A percentile compares a stretch with the other conserved stretches of the same genome.
Conservation (phyloP, 2,888 invertebrate species). For the Synanthedon myopaeformis region DNA sequence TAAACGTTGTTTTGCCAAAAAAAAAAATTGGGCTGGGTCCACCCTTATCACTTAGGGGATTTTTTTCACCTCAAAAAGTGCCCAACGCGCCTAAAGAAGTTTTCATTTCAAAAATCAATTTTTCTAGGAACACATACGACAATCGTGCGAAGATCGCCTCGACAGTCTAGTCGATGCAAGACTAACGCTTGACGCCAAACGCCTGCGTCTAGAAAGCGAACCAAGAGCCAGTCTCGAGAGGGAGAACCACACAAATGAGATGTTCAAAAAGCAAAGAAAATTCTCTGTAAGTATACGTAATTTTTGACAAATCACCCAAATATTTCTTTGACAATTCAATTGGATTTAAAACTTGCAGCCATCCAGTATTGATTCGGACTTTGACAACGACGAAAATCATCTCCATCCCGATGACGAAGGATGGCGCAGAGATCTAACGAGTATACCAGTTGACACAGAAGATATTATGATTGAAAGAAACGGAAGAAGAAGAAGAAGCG, state of each 20-base stretch:
- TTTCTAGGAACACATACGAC: constrained; percentile 69
- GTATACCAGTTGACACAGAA: constrained; percentile 30
- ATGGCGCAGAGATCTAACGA: constrained; percentile 43
- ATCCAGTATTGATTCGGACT: constrained; percentile 57
- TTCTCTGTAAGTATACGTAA: constrained; percentile 27
- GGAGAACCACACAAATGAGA: constrained; percentile 60
- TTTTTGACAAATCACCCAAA: too few species aligned
- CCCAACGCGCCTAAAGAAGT: too few species aligned
- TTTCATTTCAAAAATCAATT: not conserved
- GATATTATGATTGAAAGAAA: constrained; percentile 46
- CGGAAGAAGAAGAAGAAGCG: constrained; percentile 40
- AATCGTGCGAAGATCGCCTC: constrained; percentile 83
- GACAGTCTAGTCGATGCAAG: constrained; percentile 55
- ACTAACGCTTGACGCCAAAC: constrained; percentile 45
- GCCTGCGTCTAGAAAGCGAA: constrained; percentile 41
- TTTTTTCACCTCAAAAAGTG: too few species aligned
- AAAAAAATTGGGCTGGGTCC: too few species aligned
- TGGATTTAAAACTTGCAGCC: constrained; percentile 23
- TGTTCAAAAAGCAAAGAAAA: constrained; percentile 52
- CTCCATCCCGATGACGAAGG: constrained; percentile 47
- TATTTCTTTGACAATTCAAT: too few species aligned
- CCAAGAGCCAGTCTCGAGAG: constrained; percentile 53
- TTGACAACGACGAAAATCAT: constrained; percentile 51
- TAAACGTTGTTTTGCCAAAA: too few species aligned
- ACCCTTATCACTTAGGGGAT: too few species aligned